Evolutionary conservation across 2,113 vertebrate genomes (phyloP).

Genomic region (Melanerpes aurifrons): DNA sequence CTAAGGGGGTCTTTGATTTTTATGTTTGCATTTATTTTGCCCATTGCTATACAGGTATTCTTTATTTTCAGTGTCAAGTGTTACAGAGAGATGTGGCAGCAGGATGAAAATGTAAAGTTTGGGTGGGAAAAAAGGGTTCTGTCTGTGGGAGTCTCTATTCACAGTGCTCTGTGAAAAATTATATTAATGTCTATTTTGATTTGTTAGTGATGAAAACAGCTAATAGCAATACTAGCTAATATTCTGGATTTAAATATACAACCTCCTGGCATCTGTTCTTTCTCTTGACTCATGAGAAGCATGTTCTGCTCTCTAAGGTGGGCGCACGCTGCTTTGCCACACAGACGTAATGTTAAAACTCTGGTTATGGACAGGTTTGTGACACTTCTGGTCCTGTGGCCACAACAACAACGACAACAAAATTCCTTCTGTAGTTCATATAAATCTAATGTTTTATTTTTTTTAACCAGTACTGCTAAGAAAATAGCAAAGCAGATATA

Average conservation of each 20-base stretch:
- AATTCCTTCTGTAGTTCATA: background rate
- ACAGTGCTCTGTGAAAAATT: background rate
- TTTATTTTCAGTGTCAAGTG: background rate
- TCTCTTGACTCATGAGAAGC: background rate
- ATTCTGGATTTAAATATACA: background rate
- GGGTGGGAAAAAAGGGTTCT: fast-evolving
- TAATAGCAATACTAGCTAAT: background rate
- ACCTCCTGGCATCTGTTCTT: background rate
- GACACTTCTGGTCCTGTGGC: background rate
- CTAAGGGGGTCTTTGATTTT: background rate
- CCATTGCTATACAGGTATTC: background rate
- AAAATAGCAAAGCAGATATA: background rate
- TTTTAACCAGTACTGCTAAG: background rate
- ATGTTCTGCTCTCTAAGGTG: background rate
- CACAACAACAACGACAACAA: background rate
- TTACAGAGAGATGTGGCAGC: background rate
- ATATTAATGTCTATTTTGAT: background rate
- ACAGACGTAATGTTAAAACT: background rate
- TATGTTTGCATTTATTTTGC: background rate
- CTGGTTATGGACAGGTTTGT: background rate
- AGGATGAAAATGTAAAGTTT: background rate
- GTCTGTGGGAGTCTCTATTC: background rate
- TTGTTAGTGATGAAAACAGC: background rate
- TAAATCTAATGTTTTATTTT: background rate
- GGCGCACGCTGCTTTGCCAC: background rate